Conservation (phyloP, 2,888 invertebrate species). For the Orchestes rusci region DNA sequence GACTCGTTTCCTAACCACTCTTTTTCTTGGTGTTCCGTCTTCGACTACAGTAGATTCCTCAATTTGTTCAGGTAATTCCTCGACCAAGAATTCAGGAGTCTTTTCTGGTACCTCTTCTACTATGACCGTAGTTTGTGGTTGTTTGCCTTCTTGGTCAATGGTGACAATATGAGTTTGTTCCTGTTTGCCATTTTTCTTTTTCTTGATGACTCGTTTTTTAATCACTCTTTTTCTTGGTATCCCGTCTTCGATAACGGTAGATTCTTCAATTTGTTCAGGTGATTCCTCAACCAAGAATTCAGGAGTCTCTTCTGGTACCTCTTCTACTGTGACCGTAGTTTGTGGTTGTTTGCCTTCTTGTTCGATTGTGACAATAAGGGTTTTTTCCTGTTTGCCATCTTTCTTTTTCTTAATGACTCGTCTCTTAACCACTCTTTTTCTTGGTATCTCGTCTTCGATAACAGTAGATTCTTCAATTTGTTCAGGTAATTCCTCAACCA, state of each 20-base stretch:
- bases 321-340: conserved; percentile 33
- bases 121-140: conserved; percentile 41
- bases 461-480: conserved; percentile 36
- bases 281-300: conserved; percentile 26
- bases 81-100: conserved; percentile 32
- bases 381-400: conserved; percentile 41
- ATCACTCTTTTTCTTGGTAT: conserved; percentile 31
- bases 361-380: conserved; percentile 39
- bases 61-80: conserved; percentile 31
- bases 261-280: conserved; percentile 29
- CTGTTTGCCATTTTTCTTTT: conserved; percentile 40
- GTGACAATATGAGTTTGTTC: conserved; percentile 41
- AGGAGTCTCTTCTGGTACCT: conserved; percentile 22
- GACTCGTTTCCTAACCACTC: conserved; percentile 35
- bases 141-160: conserved; percentile 43
- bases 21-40: conserved; percentile 30
- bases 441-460: conserved; percentile 26
- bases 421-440: conserved; percentile 38
- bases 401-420: conserved; percentile 42
- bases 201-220: conserved; percentile 42
- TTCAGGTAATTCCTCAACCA: conserved; percentile 39
- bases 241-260: conserved; percentile 29
- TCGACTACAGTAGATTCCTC: conserved; percentile 29
- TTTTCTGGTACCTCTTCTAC: conserved; percentile 32
- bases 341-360: conserved; percentile 35